A percentile compares a stretch with the other conserved stretches of the same genome.
Evolutionary conservation across 2,113 vertebrate species (phyloP).

Genomic region (Mellivora capensis): DNA sequence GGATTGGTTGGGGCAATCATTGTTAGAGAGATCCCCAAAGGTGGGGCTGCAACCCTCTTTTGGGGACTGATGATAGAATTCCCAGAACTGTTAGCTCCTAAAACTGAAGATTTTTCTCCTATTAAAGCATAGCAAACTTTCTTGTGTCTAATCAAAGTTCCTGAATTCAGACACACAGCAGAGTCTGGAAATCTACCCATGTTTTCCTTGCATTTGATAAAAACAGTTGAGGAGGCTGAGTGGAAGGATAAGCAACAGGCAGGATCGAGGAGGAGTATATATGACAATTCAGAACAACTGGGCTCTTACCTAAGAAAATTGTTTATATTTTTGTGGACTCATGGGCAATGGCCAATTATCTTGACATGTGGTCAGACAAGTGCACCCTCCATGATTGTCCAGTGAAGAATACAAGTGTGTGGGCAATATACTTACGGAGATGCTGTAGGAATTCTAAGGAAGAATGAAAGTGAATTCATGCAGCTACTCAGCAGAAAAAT

Average conservation of each 20-base stretch:
- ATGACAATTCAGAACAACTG: neutral
- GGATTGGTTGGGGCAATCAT: neutral
- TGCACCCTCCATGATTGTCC: neutral
- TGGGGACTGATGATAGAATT: neutral
- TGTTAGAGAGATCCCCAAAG: neutral
- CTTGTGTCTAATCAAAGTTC: neutral
- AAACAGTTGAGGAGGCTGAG: neutral
- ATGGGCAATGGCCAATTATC: neutral
- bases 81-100: neutral
- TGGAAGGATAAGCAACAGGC: neutral
- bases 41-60: neutral
- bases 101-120: neutral
- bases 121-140: neutral
- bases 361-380: neutral
- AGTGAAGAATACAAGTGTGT: neutral
- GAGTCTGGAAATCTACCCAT: neutral
- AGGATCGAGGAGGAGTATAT: neutral
- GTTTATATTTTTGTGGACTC: neutral
- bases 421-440: neutral
- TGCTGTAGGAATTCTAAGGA: neutral
- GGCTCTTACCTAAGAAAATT: neutral
- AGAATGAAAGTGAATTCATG: neutral
- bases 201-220: neutral
- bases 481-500: neutral
- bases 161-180: neutral